Base-by-base conservation (phyloP, 2,113 vertebrate species). In the Perca flavescens region DNA sequence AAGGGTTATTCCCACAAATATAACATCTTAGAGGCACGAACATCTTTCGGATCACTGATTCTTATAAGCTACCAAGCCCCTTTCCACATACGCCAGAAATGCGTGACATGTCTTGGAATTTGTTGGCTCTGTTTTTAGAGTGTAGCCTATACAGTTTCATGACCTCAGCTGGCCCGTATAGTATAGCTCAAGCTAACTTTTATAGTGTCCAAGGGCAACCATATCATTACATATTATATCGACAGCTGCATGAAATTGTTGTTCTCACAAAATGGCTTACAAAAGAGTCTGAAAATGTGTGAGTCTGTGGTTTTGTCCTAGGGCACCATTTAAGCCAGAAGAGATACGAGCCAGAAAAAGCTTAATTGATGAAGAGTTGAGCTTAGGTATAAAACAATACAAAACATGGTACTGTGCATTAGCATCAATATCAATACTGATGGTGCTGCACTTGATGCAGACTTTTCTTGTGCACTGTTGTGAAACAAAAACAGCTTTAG, bases 141-240 rank as follows among this genome's bases (percentile, higher is more conserved):
- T 86, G 76, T 87, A 90, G 74, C 82, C 74, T 88, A 84, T 90
- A 84, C 68, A 84, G 64, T 90, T 89, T 85, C 84, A 88, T 90
- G 88, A 93, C 88, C 90, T 93, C 83, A 83, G 85, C 88, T 79
- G 74, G 74, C 75, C 80, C 49, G 70, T 90, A 90, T 89, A 91
- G 72, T 90, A 90, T 89, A 91, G 74, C 70, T 82, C 79, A 63
- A 74, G 54, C 79, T 83, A 92, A 89, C 83, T 76, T 70, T 89
- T 93, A 89, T 56, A 87, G 73, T 69, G 66, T 90, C 90, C 77
- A 86, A 85, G 71, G 70, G 62, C 82, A 86, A 82, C 80, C 87
- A 81, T 83, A 86, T 88, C 74, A 89, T 91, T 80, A 79, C 75
- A 75, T 90, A 66, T 76, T 69, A 83, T 89, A 80, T 85, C 53